These are phyloP conservation scores for Cephalopholis sonnerati DNA, from an alignment of 2,113 vertebrate species.

Conservation along the genomic window DNA sequence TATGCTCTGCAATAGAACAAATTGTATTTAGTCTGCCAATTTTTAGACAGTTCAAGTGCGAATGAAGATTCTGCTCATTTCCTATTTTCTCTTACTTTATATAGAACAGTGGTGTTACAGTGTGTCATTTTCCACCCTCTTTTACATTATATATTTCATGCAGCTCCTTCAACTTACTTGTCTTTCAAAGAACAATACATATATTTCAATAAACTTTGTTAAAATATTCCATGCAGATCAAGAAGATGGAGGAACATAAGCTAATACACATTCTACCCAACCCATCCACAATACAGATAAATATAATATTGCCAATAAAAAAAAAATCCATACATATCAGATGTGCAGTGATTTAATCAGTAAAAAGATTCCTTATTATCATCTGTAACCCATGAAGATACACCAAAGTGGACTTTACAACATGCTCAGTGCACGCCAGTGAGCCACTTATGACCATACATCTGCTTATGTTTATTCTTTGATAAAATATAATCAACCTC, in stretches of 20 bases:
- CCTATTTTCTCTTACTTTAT: no score
- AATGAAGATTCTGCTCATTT: no score
- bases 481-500: conserved; percentile 1
- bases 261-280: rapidly evolving
- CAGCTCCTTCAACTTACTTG: no score
- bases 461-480: conserved; percentile 27
- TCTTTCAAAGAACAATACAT: neutral
- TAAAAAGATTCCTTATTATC: conserved; percentile 10
- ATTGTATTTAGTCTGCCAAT: no score
- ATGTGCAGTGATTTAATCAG: conserved; percentile 22
- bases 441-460: conserved; percentile 14
- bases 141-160: no score
- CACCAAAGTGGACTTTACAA: conserved; percentile 17
- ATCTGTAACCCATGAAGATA: conserved; percentile 1
- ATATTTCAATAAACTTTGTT: neutral
- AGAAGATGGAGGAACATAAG: neutral
- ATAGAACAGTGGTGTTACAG: no score
- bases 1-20: neutral
- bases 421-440: conserved; percentile 28
- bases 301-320: neutral
- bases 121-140: no score
- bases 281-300: neutral
- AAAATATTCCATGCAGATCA: no score
- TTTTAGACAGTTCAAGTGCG: no score
- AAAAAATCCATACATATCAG: neutral